Conservation (phyloP, 2,888 invertebrate genomes). For the Tromatobia lineatoria region DNA sequence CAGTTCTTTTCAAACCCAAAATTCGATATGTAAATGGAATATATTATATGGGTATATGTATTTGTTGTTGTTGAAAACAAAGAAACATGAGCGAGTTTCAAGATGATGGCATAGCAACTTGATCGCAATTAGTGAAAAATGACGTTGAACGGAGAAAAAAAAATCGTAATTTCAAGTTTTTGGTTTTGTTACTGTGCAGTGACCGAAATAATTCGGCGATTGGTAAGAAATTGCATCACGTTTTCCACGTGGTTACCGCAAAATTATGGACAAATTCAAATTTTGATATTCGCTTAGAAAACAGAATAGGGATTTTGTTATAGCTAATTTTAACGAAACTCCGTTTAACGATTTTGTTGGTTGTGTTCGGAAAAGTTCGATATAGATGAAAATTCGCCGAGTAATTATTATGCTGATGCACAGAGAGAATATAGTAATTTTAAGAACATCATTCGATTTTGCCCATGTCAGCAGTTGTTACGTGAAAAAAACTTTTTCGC, state of each 20-base stretch:
- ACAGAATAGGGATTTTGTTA: neutral
- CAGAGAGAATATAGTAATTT: neutral
- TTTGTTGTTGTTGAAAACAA: too few species aligned
- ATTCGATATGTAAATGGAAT: too few species aligned
- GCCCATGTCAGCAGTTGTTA: neutral
- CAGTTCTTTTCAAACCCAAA: too few species aligned
- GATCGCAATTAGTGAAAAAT: too few species aligned
- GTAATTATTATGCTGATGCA: neutral
- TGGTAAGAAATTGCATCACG: slow-evolving; percentile 35
- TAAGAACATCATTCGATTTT: neutral
- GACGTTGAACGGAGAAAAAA: slow-evolving; percentile 63
- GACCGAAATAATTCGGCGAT: slow-evolving; percentile 1
- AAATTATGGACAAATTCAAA: neutral
- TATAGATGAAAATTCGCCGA: neutral
- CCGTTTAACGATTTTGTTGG: neutral
- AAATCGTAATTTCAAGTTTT: slow-evolving; percentile 13
- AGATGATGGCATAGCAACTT: too few species aligned
- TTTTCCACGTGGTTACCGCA: neutral
- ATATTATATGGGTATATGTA: too few species aligned
- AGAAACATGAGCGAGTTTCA: too few species aligned
- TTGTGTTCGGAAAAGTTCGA: neutral
- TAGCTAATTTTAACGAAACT: neutral
- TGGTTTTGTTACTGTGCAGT: neutral
- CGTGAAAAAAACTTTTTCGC: slow-evolving; percentile 37
- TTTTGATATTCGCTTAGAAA: neutral